Evolutionary conservation across 53 echinoderm and acorn worm genomes (phyloP).

Genomic region (Crossaster papposus): DNA sequence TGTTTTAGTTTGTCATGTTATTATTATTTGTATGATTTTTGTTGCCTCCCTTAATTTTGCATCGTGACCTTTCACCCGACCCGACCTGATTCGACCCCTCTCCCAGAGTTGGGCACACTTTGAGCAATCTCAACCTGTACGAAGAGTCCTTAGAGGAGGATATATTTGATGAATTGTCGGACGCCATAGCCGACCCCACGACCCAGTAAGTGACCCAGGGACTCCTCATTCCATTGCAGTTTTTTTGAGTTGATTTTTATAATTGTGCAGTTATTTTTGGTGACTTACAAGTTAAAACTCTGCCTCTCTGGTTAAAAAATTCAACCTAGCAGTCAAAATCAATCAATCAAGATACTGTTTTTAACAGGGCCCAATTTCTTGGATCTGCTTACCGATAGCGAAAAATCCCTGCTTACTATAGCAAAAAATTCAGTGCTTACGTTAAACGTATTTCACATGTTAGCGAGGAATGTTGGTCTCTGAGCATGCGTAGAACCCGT

Average conservation of each 20-base stretch:
- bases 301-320: too few species aligned
- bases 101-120: constrained; percentile 76
- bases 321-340: too few species aligned
- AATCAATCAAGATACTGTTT: too few species aligned
- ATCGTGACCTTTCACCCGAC: constrained; percentile 61
- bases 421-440: too few species aligned
- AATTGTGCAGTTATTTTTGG: too few species aligned
- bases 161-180: constrained; percentile 88
- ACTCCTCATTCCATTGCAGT: neutral
- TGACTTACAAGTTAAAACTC: too few species aligned
- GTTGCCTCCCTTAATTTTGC: constrained; percentile 39
- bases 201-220: constrained; percentile 93
- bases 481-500: too few species aligned
- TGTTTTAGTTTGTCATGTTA: constrained; percentile 8
- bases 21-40: constrained; percentile 35
- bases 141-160: constrained; percentile 82
- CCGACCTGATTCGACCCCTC: constrained; percentile 48
- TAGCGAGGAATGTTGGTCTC: too few species aligned
- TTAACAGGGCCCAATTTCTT: too few species aligned
- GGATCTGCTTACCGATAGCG: too few species aligned
- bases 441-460: too few species aligned
- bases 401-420: too few species aligned
- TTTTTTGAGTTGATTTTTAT: neutral
- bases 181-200: constrained; percentile 94
- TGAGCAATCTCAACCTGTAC: constrained; percentile 92